Evolutionary conservation across 2,797 vertebrate genomes (phyloP).

Genomic region (Pygocentrus nattereri): DNA sequence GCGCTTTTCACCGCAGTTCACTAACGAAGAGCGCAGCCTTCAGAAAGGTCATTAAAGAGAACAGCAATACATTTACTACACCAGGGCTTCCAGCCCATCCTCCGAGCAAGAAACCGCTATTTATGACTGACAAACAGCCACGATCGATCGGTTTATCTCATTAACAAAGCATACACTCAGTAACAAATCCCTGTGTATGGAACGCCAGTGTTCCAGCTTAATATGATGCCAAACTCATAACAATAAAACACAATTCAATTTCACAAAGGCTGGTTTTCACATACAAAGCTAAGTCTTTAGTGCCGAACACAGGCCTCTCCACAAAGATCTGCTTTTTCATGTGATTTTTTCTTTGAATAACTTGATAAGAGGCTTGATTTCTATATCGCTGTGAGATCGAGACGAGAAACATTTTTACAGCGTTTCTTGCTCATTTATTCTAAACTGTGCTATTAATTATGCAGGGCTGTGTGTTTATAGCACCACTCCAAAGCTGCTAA

Average conservation of each 20-base stretch:
- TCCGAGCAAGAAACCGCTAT: neutral
- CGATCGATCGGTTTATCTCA: neutral
- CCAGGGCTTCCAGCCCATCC: neutral
- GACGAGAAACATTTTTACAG: no score
- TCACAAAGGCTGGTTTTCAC: neutral
- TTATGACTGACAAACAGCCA: neutral
- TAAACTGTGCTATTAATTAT: no score
- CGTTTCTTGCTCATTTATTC: no score
- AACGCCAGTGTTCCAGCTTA: neutral
- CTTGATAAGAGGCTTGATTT: no score
- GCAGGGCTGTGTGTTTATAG: no score
- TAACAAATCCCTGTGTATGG: neutral
- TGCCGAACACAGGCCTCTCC: no score
- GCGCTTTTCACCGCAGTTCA: neutral
- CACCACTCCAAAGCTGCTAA: no score
- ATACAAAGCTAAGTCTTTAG: neutral
- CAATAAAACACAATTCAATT: neutral
- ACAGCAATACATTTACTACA: neutral
- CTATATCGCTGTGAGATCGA: no score
- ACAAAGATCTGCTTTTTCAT: no score
- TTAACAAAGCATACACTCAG: neutral
- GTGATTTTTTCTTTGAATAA: no score
- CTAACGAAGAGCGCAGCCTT: neutral
- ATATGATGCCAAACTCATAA: neutral
- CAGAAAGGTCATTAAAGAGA: neutral